Evolutionary conservation across 2,113 vertebrate genomes (phyloP), one percentile per base, ranked within the genome.

Genomic region (Hippocampus zosterae): DNA sequence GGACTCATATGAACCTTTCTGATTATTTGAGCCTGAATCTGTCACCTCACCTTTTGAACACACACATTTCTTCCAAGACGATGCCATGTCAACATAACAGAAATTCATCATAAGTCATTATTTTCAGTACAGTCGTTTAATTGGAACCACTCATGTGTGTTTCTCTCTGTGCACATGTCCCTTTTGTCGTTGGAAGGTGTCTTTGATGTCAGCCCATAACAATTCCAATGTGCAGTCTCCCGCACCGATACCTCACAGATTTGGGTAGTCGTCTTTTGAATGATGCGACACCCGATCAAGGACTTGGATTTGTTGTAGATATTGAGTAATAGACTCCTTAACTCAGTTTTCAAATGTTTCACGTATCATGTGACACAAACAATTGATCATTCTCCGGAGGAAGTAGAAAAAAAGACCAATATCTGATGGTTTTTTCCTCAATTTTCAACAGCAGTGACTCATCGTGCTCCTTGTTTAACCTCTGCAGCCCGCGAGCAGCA

Each of bases 371-470:
- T 74, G 72, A 76, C 62, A 57, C 70, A 67, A 81, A 75, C 74
- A 71, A 81, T 83, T 74, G 70, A 84, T 84, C 70, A 46, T 65
- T 1, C 4, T 73, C 73, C 41, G 64, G 67, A 29, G 5, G 61
- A 65, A 68, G 56, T 59, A 12, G 65, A 67, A 42, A 67, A 80
- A 80, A 48, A 53, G 44, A 87, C 86, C 78, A 64, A 81, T 87
- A 74, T 68, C 60, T 27, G 16, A 60, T 60, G 29, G 55, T 27
- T 15, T 3, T 18, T 27, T 50, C 18, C 48, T 21, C 65, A 53
- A 16, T 70, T 75, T 68, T 72, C 63, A 53, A 66, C 65, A 65
- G 72, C 66, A 72, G 71, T 86, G 82, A 83, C 76, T 83, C 77
- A 72, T 23, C 66, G 15, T 77, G 74, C 75, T 84, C 75, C 74